A percentile compares a stretch with the other conserved stretches of the same genome.
phyloP scores from a whole-genome alignment of 1,140 invertebrate species.

The Aphis gossypii region DNA sequence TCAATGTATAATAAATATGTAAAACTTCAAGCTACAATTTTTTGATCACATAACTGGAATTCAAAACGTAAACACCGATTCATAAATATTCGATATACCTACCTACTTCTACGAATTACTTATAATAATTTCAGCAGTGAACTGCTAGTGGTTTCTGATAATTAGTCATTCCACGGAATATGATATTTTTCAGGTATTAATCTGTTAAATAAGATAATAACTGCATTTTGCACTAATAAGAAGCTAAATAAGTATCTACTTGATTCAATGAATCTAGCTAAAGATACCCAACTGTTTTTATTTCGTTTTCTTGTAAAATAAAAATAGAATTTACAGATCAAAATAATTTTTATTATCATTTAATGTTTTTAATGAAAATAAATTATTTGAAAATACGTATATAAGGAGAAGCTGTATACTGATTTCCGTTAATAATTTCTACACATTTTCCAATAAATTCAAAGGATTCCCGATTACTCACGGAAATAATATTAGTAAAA shows the following conservation, averaged over 20 bases:
- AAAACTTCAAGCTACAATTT: too few relatives aligned
- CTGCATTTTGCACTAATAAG: background rate
- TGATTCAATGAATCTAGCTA: background rate
- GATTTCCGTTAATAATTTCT: background rate
- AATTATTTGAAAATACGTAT: background rate
- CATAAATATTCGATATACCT: too few relatives aligned
- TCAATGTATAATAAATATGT: too few relatives aligned
- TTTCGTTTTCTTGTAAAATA: background rate
- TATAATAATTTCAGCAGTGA: too few relatives aligned
- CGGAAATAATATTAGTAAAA: background rate
- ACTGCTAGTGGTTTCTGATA: too few relatives aligned
- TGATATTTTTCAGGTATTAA: background rate
- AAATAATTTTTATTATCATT: background rate
- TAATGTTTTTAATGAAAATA: background rate
- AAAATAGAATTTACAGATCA: background rate
- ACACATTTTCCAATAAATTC: background rate
- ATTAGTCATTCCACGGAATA: background rate
- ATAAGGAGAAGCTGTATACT: background rate
- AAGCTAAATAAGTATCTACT: background rate
- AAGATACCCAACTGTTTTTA: background rate
- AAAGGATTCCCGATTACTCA: background rate
- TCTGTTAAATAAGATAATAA: background rate
- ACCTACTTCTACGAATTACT: too few relatives aligned
- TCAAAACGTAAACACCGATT: too few relatives aligned
- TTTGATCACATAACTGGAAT: too few relatives aligned